Evolutionary conservation across 2,113 vertebrate species (phyloP).

Genomic region (Ciconia boyciana): DNA sequence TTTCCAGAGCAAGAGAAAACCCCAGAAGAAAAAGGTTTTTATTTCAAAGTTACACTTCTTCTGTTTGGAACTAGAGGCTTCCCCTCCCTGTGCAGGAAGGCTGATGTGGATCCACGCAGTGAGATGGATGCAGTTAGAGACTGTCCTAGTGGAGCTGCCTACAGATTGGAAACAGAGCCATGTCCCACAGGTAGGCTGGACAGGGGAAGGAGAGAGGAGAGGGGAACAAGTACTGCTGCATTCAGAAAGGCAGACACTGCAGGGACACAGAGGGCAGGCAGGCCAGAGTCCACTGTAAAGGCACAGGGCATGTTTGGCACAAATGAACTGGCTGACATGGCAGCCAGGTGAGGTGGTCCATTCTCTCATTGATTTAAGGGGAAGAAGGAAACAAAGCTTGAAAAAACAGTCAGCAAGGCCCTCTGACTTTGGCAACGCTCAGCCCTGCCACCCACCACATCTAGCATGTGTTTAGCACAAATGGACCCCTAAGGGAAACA

Average conservation of each 20-base stretch:
- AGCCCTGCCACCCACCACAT: not conserved
- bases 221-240: not conserved
- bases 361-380: not conserved
- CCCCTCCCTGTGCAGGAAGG: not conserved
- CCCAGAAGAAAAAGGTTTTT: not conserved
- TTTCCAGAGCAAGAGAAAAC: not conserved
- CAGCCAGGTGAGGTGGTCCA: not conserved
- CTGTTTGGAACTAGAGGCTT: not conserved
- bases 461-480: not conserved
- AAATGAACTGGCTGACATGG: accelerated
- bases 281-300: not conserved
- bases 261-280: not conserved
- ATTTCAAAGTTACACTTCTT: not conserved
- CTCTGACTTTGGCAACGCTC: not conserved
- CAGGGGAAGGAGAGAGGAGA: not conserved
- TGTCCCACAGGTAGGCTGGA: accelerated
- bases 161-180: not conserved
- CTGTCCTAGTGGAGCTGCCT: not conserved
- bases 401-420: not conserved
- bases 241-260: not conserved
- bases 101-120: not conserved
- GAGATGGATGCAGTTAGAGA: not conserved
- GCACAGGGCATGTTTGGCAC: constrained; percentile 23
- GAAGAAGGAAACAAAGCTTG: not conserved
- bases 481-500: not conserved